Base-by-base conservation (phyloP, 2,797 vertebrate species). In the Myripristis murdjan region DNA sequence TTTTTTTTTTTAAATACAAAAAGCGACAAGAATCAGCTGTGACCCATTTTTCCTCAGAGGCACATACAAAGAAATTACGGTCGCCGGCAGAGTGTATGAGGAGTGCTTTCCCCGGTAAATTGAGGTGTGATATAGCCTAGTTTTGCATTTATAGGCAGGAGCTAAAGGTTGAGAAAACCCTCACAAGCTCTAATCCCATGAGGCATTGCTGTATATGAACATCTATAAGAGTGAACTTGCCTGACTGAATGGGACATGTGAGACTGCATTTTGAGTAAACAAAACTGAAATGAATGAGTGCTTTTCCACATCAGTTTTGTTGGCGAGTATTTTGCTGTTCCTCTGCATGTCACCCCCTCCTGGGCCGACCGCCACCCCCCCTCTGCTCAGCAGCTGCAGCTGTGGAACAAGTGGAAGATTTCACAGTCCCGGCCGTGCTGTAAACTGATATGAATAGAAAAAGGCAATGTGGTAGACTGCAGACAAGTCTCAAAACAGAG, bases 351-450 rank as follows among this genome's bases (percentile, higher is more conserved):
- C 67, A 15, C 44, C 14, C 2, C 44, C 28, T 28, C 55, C 16
- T 51, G 41, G 35, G 62, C 57, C 54, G 20, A 51, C 24, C 31
- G 33, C 37, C 60, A 51, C 33, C 7, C 24, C 53, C 37, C 57
- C 52, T 22, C 47, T 72, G 58, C 73, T 65, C 71, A 60, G 81
- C 74, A 68, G 86, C 83, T 65, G 70, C 64, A 70, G 35, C 24
- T 63, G 54, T 81, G 54, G 71, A 79, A 81, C 81, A 82, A 81
- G 73, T 73, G 49, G 6, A 51, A 75, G 48, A 88, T 86, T 89
- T 86, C 77, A 86, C 77, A 79, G 52, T 75, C 61, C 56, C 61
- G 62, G 63, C 77, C 37, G 67, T 82, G 70, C 71, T 82, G 64
- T 72, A 74, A 74, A 60, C 58, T 77, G 81, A 87, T 83, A 83